A percentile compares a stretch with the other conserved stretches of the same genome.
Evolutionary conservation across 2,797 vertebrate genomes (phyloP).

Genomic region (Microtus agrestis): DNA sequence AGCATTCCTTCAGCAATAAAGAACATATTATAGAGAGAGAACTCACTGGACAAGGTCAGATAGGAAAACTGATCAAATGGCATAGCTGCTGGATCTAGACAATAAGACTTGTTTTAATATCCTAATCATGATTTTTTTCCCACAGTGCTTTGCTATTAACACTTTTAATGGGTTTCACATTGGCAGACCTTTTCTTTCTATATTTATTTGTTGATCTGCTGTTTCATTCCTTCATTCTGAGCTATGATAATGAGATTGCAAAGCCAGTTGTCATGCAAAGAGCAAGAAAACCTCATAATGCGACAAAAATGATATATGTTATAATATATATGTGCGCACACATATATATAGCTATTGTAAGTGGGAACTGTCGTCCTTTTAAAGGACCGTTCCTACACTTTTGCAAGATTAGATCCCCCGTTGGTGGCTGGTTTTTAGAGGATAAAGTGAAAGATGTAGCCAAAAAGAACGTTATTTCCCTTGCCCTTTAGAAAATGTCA

Average conservation of each 20-base stretch:
- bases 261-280: neutral
- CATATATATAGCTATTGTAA: neutral
- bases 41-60: slow-evolving; percentile 72
- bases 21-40: slow-evolving; percentile 77
- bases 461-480: neutral
- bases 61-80: slow-evolving; percentile 65
- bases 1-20: slow-evolving; percentile 74
- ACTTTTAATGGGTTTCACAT: slow-evolving; percentile 1
- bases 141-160: neutral
- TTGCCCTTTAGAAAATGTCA: slow-evolving; percentile 68
- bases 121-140: neutral
- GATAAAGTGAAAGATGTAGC: neutral
- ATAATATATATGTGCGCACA: neutral
- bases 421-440: neutral
- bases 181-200: neutral
- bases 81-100: neutral
- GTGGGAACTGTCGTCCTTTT: neutral
- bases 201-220: slow-evolving; percentile 1
- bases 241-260: neutral
- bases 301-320: neutral
- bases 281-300: neutral
- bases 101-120: neutral
- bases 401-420: neutral
- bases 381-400: neutral
- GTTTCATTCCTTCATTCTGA: neutral